phyloP scores from a whole-genome alignment of 2,888 invertebrate genomes.

The Tetragonisca angustula region DNA sequence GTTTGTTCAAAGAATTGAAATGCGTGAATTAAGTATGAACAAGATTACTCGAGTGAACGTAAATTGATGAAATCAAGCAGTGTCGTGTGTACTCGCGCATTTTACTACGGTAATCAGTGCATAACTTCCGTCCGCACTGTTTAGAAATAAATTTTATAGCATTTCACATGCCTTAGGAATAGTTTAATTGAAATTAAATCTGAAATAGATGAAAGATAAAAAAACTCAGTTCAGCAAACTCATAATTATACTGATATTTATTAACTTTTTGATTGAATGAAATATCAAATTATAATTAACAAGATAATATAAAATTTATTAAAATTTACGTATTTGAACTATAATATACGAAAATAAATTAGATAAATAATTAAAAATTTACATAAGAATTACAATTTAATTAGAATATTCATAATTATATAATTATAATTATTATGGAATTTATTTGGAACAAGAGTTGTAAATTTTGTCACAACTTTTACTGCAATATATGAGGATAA shows the following conservation, averaged over 20 bases:
- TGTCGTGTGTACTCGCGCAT: slow-evolving; percentile 1
- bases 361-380: neutral
- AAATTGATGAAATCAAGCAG: neutral
- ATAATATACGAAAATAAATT: neutral
- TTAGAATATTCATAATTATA: too few species aligned
- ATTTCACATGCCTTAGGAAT: neutral
- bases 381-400: too few species aligned
- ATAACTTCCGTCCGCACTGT: neutral
- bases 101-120: slow-evolving; percentile 3
- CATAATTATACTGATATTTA: neutral
- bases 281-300: neutral
- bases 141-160: neutral
- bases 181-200: too few species aligned
- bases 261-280: neutral
- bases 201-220: neutral
- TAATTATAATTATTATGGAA: too few species aligned
- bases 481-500: too few species aligned
- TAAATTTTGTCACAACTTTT: too few species aligned
- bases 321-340: neutral
- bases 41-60: neutral
- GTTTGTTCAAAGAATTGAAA: neutral
- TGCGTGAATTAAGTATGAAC: slow-evolving; percentile 8
- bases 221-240: neutral
- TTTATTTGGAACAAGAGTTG: too few species aligned
- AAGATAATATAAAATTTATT: neutral